Conservation (phyloP, 2,888 invertebrate genomes). For the Eilema depressum region DNA sequence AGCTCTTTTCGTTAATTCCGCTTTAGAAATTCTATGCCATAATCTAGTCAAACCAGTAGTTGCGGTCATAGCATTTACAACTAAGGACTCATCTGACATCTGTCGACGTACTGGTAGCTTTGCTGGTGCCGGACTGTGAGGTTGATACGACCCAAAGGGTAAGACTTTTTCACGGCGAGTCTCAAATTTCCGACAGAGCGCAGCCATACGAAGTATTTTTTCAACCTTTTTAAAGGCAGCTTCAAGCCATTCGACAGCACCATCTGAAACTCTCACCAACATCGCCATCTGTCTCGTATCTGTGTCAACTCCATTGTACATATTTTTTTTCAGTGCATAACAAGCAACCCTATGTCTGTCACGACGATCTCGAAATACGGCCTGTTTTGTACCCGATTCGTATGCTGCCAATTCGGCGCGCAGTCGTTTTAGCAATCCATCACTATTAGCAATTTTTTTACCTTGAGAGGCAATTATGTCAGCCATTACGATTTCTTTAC, state of each 20-base stretch:
- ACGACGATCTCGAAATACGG: conserved; percentile 77
- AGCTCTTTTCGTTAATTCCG: conserved; percentile 74
- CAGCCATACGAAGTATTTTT: conserved; percentile 81
- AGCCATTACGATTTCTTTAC: conserved; percentile 79
- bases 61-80: conserved; percentile 67
- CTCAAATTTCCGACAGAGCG: conserved; percentile 86
- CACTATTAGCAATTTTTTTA: conserved; percentile 77
- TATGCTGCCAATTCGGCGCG: conserved; percentile 75
- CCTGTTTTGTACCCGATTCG: conserved; percentile 80
- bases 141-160: conserved; percentile 68
- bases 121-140: conserved; percentile 62
- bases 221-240: conserved; percentile 78
- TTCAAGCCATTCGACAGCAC: conserved; percentile 75
- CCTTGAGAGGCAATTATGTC: conserved; percentile 79
- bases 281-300: conserved; percentile 66
- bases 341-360: conserved; percentile 75
- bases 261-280: conserved; percentile 74
- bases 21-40: conserved; percentile 79
- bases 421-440: conserved; percentile 69
- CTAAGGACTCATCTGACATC: conserved; percentile 69
- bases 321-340: conserved; percentile 63
- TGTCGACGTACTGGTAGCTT: conserved; percentile 60
- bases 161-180: conserved; percentile 84
- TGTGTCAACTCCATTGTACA: conserved; percentile 64
- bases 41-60: conserved; percentile 74